These are phyloP conservation scores for Melinaea marsaeus DNA, from an alignment of 2,888 invertebrate genomes.

Conservation along the genomic window DNA sequence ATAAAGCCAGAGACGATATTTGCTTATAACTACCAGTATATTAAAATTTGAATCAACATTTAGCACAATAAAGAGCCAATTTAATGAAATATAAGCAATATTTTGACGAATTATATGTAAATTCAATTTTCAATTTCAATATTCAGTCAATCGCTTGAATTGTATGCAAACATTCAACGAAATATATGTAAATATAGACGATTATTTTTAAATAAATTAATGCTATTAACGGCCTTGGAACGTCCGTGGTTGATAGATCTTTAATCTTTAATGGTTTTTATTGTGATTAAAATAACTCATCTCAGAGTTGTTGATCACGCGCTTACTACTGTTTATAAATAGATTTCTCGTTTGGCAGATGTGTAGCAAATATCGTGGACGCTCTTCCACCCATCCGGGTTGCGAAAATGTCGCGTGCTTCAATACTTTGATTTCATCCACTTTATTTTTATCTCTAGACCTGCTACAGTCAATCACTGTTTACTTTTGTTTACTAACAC, in stretches of 20 bases:
- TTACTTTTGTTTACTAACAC: constrained; percentile 37
- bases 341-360: constrained; percentile 72
- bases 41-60: too few species aligned
- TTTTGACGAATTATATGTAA: too few species aligned
- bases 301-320: constrained; percentile 67
- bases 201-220: too few species aligned
- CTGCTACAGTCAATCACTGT: constrained; percentile 40
- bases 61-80: too few species aligned
- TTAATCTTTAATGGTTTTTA: constrained; percentile 47
- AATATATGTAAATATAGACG: too few species aligned
- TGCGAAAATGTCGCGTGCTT: constrained; percentile 56
- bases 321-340: constrained; percentile 66
- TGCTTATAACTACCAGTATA: too few species aligned
- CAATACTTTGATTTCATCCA: constrained; percentile 33
- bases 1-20: too few species aligned
- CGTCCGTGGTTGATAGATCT: not conserved
- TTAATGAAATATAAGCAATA: too few species aligned
- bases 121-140: too few species aligned
- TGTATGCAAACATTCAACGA: too few species aligned
- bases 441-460: constrained; percentile 46
- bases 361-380: constrained; percentile 45
- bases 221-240: too few species aligned
- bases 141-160: too few species aligned
- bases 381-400: constrained; percentile 36
- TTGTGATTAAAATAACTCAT: constrained; percentile 60